Evolutionary conservation across 2,888 invertebrate species (phyloP).

Genomic region (Heliconius aoede): DNA sequence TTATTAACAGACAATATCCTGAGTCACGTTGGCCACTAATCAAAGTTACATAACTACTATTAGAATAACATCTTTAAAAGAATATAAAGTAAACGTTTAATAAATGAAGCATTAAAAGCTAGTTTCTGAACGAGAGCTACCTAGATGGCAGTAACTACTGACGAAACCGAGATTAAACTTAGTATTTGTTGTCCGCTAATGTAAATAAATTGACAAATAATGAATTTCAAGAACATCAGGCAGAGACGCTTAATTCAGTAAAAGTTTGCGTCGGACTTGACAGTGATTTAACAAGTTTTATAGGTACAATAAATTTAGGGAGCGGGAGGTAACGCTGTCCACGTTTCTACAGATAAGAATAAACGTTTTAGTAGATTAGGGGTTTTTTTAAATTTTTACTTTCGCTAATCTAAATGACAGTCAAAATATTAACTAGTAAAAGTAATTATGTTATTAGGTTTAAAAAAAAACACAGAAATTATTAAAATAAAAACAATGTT

Average conservation of each 20-base stretch:
- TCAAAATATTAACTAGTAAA: no score
- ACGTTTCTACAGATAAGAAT: no score
- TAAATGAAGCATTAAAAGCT: not conserved
- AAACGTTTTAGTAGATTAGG: no score
- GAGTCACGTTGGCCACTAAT: not conserved
- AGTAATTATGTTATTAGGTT: no score
- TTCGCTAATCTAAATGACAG: no score
- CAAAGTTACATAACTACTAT: not conserved
- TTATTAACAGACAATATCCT: not conserved
- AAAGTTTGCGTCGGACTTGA: conserved; percentile 13
- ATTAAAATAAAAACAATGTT: no score
- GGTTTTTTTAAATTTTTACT: no score
- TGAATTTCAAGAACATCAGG: conserved; percentile 3
- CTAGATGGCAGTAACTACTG: not conserved
- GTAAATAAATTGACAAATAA: conserved; percentile 12
- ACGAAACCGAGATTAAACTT: not conserved
- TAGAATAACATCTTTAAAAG: not conserved
- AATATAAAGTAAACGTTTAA: not conserved
- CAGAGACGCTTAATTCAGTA: conserved; percentile 10
- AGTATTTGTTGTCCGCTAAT: not conserved
- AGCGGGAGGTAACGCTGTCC: no score
- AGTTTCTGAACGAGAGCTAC: not conserved
- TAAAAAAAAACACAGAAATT: no score
- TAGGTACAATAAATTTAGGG: conserved; percentile 15
- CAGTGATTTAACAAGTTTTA: conserved; percentile 10